Conservation (phyloP, 2,888 invertebrate species). For the Anagyrus pseudococci region DNA sequence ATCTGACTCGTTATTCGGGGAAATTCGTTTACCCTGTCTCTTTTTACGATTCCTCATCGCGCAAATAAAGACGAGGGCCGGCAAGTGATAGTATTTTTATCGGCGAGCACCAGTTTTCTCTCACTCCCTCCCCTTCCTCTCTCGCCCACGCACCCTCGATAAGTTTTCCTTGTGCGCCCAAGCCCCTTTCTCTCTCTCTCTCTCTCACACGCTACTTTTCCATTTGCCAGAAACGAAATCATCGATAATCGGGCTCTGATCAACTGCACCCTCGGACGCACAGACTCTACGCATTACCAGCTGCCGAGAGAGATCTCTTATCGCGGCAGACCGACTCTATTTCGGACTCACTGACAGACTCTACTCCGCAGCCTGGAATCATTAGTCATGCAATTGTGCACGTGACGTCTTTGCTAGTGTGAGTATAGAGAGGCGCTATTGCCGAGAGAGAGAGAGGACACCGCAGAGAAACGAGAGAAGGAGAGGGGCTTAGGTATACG, state of each 20-base stretch:
- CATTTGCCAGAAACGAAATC: conserved; percentile 52
- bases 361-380: conserved; percentile 57
- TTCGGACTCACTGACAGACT: no score
- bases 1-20: conserved; percentile 30
- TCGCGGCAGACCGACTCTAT: conserved; percentile 36
- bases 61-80: conserved; percentile 24
- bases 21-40: conserved; percentile 34
- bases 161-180: no score
- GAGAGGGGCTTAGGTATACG: background rate
- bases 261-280: conserved; percentile 41
- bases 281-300: background rate
- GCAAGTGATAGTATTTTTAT: conserved; percentile 38
- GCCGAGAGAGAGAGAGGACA: conserved; percentile 30
- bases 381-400: conserved; percentile 55
- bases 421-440: conserved; percentile 8
- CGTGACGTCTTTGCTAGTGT: background rate
- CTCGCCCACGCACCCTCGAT: no score
- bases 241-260: conserved; percentile 52
- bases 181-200: background rate
- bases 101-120: conserved; percentile 19
- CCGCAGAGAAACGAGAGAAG: background rate
- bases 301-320: conserved; percentile 39
- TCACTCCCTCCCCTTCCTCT: background rate
- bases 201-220: conserved; percentile 41
- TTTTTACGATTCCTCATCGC: conserved; percentile 33